Base-by-base conservation (phyloP, 2,797 vertebrate genomes). In the Peromyscus aztecus region DNA sequence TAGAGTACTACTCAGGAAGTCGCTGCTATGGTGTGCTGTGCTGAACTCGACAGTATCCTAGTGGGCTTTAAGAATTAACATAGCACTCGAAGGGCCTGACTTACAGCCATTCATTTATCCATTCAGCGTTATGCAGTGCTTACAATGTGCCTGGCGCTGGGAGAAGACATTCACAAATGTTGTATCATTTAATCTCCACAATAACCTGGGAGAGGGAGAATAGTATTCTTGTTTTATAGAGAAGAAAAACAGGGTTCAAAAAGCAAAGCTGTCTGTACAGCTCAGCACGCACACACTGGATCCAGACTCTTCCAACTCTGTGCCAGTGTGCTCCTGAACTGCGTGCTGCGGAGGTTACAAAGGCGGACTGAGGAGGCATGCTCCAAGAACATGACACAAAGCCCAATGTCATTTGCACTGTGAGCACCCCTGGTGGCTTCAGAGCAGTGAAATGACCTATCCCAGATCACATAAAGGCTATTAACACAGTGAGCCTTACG, bases 1-100 rank as follows among this genome's bases (percentile, higher is more conserved):
- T 95, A 92, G 94, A 96, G 87, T 92, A 89, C 90, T 87, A 83
- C 88, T 92, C 77, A 94, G 94, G 95, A 96, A 97, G 97, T 97
- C 90, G 93, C 85, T 95, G 93, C 90, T 93, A 9, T 88, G 61
- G 83, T 83, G 83, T 88, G 80, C 80, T 96, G 49, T 94, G 93
- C 90, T 96, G 90, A 96, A 91, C 89, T 97, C 87, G 78, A 87
- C 75, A 57, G 83, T 89, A 91, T 96, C 87, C 92, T 85, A 78
- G 84, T 88, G 76, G 90, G 71, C 87, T 92, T 73, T 93, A 90
- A 95, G 81, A 96, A 96, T 91, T 95, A 96, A 94, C 89, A 94
- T 75, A 89, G 83, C 76, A 93, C 89, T 95, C 59, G 0, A 81
- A 91, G 84, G 92, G 87, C 52, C 93, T 96, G 85, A 92, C 77